Conservation (phyloP, 2,797 vertebrate species). For the Monodelphis domestica region DNA sequence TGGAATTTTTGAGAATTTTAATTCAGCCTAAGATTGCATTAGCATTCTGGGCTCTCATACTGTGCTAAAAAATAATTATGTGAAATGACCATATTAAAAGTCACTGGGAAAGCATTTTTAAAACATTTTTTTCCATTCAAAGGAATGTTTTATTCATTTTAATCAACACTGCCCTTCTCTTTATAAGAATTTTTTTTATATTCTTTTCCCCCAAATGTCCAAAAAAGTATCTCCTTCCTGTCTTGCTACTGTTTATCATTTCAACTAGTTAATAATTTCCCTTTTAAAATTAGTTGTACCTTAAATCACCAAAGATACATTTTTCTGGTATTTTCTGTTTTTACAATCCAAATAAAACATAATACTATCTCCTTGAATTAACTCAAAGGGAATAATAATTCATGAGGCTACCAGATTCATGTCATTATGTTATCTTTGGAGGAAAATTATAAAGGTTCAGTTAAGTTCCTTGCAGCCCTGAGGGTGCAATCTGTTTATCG, state of each 20-base stretch:
- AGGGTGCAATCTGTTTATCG: too few species aligned
- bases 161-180: background rate
- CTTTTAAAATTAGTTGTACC: background rate
- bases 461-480: background rate
- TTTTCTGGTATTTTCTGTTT: background rate
- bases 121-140: background rate
- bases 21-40: background rate
- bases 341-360: background rate
- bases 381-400: background rate
- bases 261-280: background rate
- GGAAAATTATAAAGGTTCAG: background rate
- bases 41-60: background rate
- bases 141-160: background rate
- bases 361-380: background rate
- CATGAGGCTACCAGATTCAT: background rate
- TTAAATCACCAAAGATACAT: background rate
- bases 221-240: background rate
- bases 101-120: background rate
- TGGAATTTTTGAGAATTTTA: background rate
- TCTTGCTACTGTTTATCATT: background rate
- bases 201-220: background rate
- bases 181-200: background rate
- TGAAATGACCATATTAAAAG: slow-evolving; percentile 1
- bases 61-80: background rate
- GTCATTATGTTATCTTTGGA: background rate